phyloP scores from a whole-genome alignment of 2,797 vertebrate genomes.

The Phylloscopus collybita region DNA sequence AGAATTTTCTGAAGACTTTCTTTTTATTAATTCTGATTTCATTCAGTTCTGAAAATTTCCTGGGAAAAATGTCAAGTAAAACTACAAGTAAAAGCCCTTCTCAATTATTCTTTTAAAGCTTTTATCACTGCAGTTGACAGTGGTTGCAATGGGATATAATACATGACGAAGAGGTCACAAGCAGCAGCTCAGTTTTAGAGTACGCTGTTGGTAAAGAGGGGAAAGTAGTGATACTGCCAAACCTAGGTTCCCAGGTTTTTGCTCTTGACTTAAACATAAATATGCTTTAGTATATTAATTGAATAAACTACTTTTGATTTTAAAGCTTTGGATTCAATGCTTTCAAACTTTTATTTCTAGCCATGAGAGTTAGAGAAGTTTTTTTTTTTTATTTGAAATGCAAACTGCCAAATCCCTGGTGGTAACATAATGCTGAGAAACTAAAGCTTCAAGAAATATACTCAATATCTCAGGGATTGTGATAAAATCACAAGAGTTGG shows the following conservation, averaged over 20 bases:
- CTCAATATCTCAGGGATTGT: background rate
- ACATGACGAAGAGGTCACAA: background rate
- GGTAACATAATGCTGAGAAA: background rate
- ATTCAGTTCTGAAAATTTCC: background rate
- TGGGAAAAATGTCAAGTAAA: background rate
- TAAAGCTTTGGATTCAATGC: background rate
- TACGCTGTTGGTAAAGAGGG: background rate
- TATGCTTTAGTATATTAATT: background rate
- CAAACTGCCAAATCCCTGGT: background rate
- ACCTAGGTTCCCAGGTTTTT: background rate
- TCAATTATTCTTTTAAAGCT: background rate
- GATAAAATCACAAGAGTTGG: conserved; percentile 1
- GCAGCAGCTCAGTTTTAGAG: background rate
- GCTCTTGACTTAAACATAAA: background rate
- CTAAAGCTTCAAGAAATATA: background rate
- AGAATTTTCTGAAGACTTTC: background rate
- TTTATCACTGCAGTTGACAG: background rate
- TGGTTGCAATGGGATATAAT: background rate
- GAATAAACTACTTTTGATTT: background rate
- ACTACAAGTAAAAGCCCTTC: background rate
- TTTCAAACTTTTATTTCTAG: background rate
- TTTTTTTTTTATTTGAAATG: background rate
- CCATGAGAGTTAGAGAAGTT: background rate
- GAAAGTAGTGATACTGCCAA: background rate
- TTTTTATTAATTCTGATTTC: background rate